Evolutionary conservation across 2,888 invertebrate species (phyloP), one percentile per base, ranked within the genome.

Genomic region (Sussaba pulchella): DNA sequence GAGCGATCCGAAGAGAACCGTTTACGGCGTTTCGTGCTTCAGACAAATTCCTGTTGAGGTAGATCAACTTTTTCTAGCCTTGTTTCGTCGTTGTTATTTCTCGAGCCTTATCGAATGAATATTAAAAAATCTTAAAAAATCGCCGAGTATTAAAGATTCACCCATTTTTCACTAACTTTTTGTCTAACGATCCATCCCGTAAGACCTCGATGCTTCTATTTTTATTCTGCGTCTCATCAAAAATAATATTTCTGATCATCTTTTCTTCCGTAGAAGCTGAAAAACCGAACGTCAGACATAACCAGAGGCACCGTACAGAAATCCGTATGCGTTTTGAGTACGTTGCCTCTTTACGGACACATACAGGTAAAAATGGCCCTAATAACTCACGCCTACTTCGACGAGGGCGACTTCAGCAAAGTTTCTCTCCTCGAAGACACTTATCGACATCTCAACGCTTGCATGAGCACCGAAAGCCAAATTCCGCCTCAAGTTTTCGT

Each of bases 281-380:
- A 97, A 89, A 97, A 97, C 90, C 96, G 96, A 86, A 98, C 98
- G 1, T 97, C 98, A 2, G 99, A 99, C 90, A 98, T 99, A 90
- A 99, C 99, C 0, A 94, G 99, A 86, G 98, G 98, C 88, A 98
- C 99, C 2, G 99, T 99, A 14, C 99, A 99, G 93, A 99, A 99
- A 92, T 98, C 98, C 88, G 99, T 99, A 0, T 99, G 99, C 93
- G 98, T 99, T 17, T 93, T 99, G 75, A 98, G 98, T 88, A 95
- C 95, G 77, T 94, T 96, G 83, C 99, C 99, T 3, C 94, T 99
- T 10, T 99, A 97, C 93, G 99, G 99, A 0, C 96, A 98, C 74
- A 96, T 98, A 78, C 98, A 98, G 91, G 97, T 98, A 83, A 99
- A 99, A 93, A 95, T 99, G 94, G 96, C 98, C 83, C 94, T 99